Evolutionary conservation across 2,113 vertebrate genomes (phyloP), one percentile per base, ranked within the genome.

Genomic region (Silurus asotus): DNA sequence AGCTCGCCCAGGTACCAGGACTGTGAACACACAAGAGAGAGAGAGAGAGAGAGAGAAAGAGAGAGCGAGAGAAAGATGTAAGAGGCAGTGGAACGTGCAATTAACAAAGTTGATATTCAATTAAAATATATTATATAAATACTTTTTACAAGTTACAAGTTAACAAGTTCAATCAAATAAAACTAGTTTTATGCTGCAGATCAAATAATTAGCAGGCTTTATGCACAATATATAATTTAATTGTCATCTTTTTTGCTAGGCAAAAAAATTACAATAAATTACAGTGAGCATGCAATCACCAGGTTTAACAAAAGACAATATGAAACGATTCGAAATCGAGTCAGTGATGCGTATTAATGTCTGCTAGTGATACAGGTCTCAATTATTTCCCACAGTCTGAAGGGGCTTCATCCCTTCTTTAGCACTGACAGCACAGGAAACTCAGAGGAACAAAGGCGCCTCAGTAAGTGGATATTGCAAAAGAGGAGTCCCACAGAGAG

Each of bases 1-100:
- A 97, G 96, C 98, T 99, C 98, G 97, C 98, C 97, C 98, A 99
- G 96, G 98, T 99, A 99, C 98, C 98, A 99, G 98, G 98, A 99
- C 98, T 99, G 96, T 90, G 86, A 83, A 93, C 81, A 90, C 69
- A 89, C 51, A 81, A n/a, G 37, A 51, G 14, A 88, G 79, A 79
- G 25, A 58, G 55, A 79, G 14, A 88, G 79, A 79, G 25, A 58
- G 55, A 79, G 25, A 58, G 51, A 55, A 49, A 55, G 49, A 76
- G 75, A 77, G 51, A 55, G 75, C 20, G 72, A 49, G 48, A 75
- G 72, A 75, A 55, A 58, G 75, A 61, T 51, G 70, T 74, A 9
- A 74, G 48, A 9, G 51, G 45, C 70, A 51, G 3, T 51, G 69
- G 48, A n/a, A 37, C 15, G 37, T 53, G 6, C n/a, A 28, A 55